A percentile compares a stretch with the other conserved stretches of the same genome.
Conservation (phyloP, 2,888 invertebrate species). For the Teinopalpus imperialis region DNA sequence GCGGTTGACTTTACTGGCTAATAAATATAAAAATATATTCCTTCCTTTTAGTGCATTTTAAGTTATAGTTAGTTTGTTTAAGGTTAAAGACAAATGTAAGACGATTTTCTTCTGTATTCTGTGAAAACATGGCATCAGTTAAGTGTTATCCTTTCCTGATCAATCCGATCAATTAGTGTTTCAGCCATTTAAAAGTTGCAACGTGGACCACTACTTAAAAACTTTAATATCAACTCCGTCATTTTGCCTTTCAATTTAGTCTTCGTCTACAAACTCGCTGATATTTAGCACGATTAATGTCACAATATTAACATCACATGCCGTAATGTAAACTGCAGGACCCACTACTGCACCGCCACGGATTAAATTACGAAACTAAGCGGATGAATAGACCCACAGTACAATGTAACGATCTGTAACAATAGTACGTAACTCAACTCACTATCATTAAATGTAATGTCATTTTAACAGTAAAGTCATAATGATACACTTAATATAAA, state of each 20-base stretch:
- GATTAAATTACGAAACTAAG: constrained; percentile 56
- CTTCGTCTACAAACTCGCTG: neutral
- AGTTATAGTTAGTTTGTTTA: too few species aligned
- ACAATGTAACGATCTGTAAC: constrained; percentile 24
- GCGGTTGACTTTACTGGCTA: too few species aligned
- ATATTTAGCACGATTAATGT: constrained; percentile 36
- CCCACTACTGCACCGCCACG: constrained; percentile 46
- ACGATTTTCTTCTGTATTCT: too few species aligned
- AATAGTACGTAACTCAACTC: constrained; percentile 27
- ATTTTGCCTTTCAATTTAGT: constrained; percentile 1
- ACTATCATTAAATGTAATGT: constrained; percentile 24
- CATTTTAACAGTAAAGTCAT: constrained; percentile 20
- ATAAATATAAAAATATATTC: too few species aligned
- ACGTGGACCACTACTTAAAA: too few species aligned
- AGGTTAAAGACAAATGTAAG: too few species aligned
- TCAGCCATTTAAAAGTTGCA: too few species aligned
- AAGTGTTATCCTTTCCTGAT: too few species aligned
- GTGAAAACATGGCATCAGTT: too few species aligned
- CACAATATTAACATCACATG: constrained; percentile 43
- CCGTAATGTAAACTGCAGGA: constrained; percentile 46
- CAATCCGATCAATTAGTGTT: too few species aligned
- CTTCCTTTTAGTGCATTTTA: too few species aligned
- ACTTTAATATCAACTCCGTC: too few species aligned
- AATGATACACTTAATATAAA: constrained; percentile 6
- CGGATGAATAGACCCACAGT: constrained; percentile 47